phyloP scores from a whole-genome alignment of 2,797 vertebrate species.

The Halcyon leucocephala region DNA sequence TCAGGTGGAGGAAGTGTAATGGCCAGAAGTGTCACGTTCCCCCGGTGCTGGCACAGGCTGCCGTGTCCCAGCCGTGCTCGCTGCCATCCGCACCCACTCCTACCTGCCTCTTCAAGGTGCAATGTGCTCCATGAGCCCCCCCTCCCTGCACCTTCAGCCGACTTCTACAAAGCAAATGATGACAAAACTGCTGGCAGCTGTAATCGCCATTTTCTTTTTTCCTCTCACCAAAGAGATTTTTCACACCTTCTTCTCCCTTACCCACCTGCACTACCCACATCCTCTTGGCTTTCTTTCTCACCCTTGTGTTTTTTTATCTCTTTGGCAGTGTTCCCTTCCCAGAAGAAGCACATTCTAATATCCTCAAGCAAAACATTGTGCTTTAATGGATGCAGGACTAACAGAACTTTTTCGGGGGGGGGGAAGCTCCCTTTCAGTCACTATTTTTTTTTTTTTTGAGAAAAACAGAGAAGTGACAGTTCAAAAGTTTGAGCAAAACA shows the following conservation, averaged over 20 bases:
- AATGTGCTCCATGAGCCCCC: fast-evolving
- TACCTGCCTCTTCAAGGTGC: fast-evolving
- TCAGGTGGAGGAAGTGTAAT: background rate
- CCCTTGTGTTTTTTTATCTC: background rate
- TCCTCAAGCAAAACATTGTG: background rate
- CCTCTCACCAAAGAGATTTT: constrained; percentile 7
- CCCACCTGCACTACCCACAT: constrained; percentile 44
- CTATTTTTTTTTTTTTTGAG: background rate
- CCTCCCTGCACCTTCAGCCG: background rate
- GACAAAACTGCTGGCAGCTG: background rate
- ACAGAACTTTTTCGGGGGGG: background rate
- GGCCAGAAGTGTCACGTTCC: fast-evolving
- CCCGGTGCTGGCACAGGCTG: background rate
- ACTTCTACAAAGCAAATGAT: background rate
- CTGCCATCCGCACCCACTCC: background rate
- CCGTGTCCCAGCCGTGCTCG: background rate
- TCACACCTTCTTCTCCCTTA: background rate
- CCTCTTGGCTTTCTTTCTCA: constrained; percentile 3
- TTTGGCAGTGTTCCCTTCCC: constrained; percentile 2
- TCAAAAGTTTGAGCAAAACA: background rate
- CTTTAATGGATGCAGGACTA: background rate
- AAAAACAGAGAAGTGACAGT: background rate
- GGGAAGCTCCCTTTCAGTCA: background rate
- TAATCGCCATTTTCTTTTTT: background rate
- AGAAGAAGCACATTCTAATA: constrained; percentile 9